Percentiles rank a stretch among this genome's conserved stretches.
Conservation (phyloP, 2,797 vertebrate genomes). For the Chanos chanos region DNA sequence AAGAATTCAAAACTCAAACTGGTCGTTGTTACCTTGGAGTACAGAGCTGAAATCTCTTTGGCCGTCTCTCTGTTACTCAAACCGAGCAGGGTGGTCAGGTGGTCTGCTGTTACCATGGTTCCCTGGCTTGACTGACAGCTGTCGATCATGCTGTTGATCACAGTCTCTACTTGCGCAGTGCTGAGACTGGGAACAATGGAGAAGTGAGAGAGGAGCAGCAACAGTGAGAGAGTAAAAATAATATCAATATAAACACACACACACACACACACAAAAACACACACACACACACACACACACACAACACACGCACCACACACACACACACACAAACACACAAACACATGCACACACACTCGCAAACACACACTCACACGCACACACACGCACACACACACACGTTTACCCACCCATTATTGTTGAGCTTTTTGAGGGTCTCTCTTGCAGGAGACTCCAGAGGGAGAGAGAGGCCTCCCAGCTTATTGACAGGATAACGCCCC, state of each 20-base stretch:
- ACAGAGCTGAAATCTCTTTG: conserved; percentile 53
- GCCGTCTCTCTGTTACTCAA: conserved; percentile 48
- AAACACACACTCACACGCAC: neutral
- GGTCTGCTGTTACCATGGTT: conserved; percentile 39
- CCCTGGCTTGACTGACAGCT: conserved; percentile 51
- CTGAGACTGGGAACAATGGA: conserved; percentile 44
- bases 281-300: neutral
- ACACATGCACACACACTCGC: neutral
- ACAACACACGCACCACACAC: neutral
- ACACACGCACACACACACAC: neutral
- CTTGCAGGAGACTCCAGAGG: conserved; percentile 75
- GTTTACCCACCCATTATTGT: conserved; percentile 62
- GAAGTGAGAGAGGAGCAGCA: neutral
- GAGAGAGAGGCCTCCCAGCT: conserved; percentile 75
- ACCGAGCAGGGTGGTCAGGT: conserved; percentile 55
- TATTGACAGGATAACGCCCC: conserved; percentile 73
- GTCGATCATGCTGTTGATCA: conserved; percentile 57
- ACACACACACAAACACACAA: neutral
- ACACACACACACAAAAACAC: neutral
- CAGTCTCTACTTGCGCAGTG: conserved; percentile 36
- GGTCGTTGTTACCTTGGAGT: conserved; percentile 67
- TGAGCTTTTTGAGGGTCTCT: conserved; percentile 68
- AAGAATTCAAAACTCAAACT: too few species aligned
- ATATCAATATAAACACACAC: too few species aligned
- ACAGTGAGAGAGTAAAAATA: neutral